A percentile compares a stretch with the other conserved stretches of the same genome.
phyloP scores from a whole-genome alignment of 2,113 vertebrate genomes.

The Sylvia atricapilla region DNA sequence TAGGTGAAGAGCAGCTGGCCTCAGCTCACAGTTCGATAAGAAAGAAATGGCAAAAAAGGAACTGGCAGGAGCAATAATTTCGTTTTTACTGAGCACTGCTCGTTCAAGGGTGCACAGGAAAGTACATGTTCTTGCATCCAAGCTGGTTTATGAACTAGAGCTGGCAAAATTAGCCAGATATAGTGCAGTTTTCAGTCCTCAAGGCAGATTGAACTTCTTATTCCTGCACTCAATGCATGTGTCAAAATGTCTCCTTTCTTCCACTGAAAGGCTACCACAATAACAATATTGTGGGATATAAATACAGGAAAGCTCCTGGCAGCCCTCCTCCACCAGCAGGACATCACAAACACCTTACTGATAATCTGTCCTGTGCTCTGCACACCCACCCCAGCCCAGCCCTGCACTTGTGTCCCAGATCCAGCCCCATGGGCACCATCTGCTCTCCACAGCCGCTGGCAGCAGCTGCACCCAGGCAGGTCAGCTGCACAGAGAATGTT shows the following conservation, averaged over 20 bases:
- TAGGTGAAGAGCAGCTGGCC: constrained; percentile 60
- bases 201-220: background rate
- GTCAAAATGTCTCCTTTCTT: background rate
- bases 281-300: background rate
- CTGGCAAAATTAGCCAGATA: background rate
- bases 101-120: background rate
- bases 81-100: background rate
- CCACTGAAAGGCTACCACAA: background rate
- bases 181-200: background rate
- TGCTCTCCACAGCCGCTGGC: background rate
- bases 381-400: background rate
- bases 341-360: rapidly evolving
- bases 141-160: background rate
- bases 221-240: background rate
- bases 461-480: background rate
- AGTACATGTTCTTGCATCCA: background rate
- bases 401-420: background rate
- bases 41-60: constrained; percentile 22
- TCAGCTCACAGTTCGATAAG: constrained; percentile 44
- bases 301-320: background rate
- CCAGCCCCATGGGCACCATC: background rate
- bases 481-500: background rate
- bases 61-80: constrained; percentile 34
- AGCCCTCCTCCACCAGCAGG: background rate
- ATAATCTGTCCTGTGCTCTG: background rate